Evolutionary conservation across 2,797 vertebrate species (phyloP), one percentile per base, ranked within the genome.

Genomic region (Psittacula echo): DNA sequence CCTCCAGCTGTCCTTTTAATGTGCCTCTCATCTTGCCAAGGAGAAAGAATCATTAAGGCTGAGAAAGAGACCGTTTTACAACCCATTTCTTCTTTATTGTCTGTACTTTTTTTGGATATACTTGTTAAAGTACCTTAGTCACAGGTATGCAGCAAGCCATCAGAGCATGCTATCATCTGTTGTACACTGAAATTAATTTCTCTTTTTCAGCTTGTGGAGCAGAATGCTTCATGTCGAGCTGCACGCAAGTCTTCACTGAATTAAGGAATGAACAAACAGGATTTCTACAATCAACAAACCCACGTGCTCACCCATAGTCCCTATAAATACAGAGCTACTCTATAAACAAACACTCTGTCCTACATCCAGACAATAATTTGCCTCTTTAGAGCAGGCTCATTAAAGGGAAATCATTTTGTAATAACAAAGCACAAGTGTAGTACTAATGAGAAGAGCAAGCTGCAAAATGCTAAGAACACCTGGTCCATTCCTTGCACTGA

Each of bases 401-500:
- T 94, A 96, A 83, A 74, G 32, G 56, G 70, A 89, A 96, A 92
- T 95, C 89, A 93, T 82, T 82, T 58, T 87, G 66, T 67, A 93
- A 44, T 45, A 91, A 88, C 71, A 93, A 94, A 94, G 80, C 64
- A 81, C 51, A 84, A 96, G 47, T 65, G 54, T 58, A 83, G 53
- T 62, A 68, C 53, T 93, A 94, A 95, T 77, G 61, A 95, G 79
- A 85, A 93, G 26, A 72, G 50, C 44, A 95, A 83, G 50, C 42
- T 89, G 74, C 71, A 96, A 81, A 94, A 88, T 53, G 47, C 50
- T 67, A 47, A 42, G 71, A 88, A 94, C 91, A 96, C 80, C 91
- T 91, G 87, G 74, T 68, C 47, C 45, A 24, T 56, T 73, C 90
- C 70, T 90, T 90, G 54, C 56, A 39, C 56, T 73, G 48, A 50